Conservation (phyloP, 1,140 invertebrate genomes). For the Drosophila nannoptera region DNA sequence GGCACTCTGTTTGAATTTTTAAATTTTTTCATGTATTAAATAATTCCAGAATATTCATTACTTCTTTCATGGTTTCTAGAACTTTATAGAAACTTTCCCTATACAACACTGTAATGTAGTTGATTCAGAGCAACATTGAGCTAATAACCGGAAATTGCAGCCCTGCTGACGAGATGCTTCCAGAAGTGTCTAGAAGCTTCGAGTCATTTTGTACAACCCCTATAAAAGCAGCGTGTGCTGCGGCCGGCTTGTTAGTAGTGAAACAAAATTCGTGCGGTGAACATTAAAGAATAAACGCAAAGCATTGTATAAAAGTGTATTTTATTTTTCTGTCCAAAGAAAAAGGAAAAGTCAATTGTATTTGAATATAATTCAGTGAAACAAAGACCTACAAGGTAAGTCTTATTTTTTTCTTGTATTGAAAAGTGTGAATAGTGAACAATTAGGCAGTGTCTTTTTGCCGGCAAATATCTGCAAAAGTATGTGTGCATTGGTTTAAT, state of each 20-base stretch:
- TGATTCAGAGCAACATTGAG: constrained; percentile 26
- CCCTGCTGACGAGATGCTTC: constrained; percentile 44
- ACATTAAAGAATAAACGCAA: constrained; percentile 21
- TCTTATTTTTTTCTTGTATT: background rate
- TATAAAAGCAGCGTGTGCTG: constrained; percentile 51
- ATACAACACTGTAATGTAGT: constrained; percentile 20
- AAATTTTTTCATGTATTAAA: background rate
- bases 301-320: constrained; percentile 45
- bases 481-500: constrained; percentile 39
- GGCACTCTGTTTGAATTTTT: background rate
- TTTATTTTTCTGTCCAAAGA: constrained; percentile 56
- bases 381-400: constrained; percentile 47
- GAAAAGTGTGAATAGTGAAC: background rate
- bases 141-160: constrained; percentile 46
- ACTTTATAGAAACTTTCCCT: background rate
- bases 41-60: background rate
- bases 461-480: background rate
- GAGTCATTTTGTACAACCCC: constrained; percentile 36
- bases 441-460: background rate
- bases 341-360: constrained; percentile 48
- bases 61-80: constrained; percentile 1
- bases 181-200: constrained; percentile 59
- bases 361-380: constrained; percentile 57
- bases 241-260: constrained; percentile 51
- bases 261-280: constrained; percentile 60